A percentile compares a stretch with the other conserved stretches of the same genome.
Evolutionary conservation across 37 sponge, comb jelly and placozoan species (phyloP).

Genomic region (Bolinopsis microptera): DNA sequence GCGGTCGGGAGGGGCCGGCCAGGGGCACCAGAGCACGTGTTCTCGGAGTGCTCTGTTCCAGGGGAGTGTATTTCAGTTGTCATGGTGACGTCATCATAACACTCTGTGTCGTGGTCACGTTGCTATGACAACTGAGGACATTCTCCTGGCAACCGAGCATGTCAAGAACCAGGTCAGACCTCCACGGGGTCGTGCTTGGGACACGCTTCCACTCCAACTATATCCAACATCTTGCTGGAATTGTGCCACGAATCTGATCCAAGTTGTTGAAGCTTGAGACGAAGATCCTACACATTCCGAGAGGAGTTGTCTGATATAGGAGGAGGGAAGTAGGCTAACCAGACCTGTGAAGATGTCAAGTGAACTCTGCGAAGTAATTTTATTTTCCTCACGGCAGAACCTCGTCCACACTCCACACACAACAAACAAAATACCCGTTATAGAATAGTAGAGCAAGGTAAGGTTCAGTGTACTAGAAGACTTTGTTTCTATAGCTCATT

Average conservation of each 20-base stretch:
- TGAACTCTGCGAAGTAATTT: neutral
- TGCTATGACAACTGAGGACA: neutral
- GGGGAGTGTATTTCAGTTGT: neutral
- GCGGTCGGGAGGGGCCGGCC: conserved; percentile 50
- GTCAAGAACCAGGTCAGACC: conserved; percentile 13
- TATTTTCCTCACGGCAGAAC: neutral
- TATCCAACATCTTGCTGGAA: no score
- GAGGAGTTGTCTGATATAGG: no score
- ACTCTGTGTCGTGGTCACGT: neutral
- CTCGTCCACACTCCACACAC: neutral
- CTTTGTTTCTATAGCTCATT: no score
- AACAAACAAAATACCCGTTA: no score
- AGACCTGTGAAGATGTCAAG: neutral
- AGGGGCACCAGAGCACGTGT: conserved; percentile 61
- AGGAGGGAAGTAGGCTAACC: neutral
- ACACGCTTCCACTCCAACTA: conserved; percentile 4
- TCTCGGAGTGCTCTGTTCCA: neutral
- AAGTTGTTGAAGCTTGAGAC: no score
- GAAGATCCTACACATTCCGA: no score
- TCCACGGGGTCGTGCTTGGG: conserved; percentile 65
- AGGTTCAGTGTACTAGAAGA: no score
- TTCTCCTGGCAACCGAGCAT: conserved; percentile 65
- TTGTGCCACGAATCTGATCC: no score
- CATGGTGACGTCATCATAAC: neutral
- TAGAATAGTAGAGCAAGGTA: no score